These are phyloP conservation scores for Martes martes DNA, from an alignment of 2,113 vertebrate genomes.

Conservation along the genomic window DNA sequence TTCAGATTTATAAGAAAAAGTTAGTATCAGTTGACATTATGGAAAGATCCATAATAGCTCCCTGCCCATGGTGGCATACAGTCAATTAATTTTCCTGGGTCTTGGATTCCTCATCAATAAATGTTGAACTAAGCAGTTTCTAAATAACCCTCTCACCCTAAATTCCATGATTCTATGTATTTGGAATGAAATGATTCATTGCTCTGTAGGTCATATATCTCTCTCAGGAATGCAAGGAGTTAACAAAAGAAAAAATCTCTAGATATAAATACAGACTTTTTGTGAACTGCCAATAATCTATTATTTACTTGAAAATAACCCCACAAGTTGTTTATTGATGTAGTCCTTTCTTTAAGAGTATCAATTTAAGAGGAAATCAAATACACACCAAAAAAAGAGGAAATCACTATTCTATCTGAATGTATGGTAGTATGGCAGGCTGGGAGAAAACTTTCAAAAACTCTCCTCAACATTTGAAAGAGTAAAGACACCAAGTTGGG, in stretches of 20 bases:
- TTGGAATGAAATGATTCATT: constrained; percentile 57
- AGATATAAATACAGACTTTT: constrained; percentile 24
- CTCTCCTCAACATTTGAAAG: neutral
- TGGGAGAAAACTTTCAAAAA: neutral
- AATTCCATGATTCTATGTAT: constrained; percentile 56
- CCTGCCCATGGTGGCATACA: neutral
- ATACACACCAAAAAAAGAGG: neutral
- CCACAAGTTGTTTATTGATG: neutral
- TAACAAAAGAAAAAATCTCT: constrained; percentile 27
- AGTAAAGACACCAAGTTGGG: neutral
- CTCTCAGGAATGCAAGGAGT: constrained; percentile 45
- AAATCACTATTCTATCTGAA: neutral
- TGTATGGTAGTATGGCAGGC: neutral
- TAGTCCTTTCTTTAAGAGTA: neutral
- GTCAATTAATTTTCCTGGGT: constrained; percentile 30
- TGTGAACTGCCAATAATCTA: constrained; percentile 33
- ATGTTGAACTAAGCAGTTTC: constrained; percentile 57
- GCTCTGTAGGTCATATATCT: constrained; percentile 18
- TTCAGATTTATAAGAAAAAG: constrained; percentile 20
- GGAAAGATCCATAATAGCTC: constrained; percentile 37
- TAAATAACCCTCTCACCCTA: constrained; percentile 60
- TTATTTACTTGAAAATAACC: constrained; percentile 18
- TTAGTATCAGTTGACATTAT: constrained; percentile 6
- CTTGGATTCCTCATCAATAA: constrained; percentile 44
- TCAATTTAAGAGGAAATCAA: neutral